Conservation (phyloP, 2,797 vertebrate genomes). For the Sebastes trivittatus region DNA sequence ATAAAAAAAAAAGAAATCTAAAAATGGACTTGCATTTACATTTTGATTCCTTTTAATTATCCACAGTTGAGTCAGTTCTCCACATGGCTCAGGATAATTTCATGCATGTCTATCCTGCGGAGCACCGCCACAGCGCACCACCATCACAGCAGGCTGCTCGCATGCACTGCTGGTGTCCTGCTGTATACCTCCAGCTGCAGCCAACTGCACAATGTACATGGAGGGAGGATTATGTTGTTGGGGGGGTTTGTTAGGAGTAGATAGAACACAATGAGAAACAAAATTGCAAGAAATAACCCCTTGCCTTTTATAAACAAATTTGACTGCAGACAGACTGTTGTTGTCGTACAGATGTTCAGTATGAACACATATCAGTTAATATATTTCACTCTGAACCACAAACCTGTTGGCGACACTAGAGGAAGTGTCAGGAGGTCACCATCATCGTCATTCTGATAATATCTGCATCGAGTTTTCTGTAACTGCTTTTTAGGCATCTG, state of each 20-base stretch:
- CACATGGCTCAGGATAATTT: conserved; percentile 51
- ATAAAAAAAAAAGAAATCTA: neutral
- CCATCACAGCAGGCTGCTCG: neutral
- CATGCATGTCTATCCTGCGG: conserved; percentile 40
- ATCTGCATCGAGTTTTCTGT: too few relatives aligned
- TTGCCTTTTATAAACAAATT: too few relatives aligned
- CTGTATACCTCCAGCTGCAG: conserved; percentile 8
- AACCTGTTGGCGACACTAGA: neutral
- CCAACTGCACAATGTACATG: neutral
- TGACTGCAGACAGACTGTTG: too few relatives aligned
- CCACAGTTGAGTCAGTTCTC: conserved; percentile 43
- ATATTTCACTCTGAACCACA: neutral
- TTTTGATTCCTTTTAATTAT: conserved; percentile 63
- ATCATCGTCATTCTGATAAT: neutral
- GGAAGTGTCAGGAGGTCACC: neutral
- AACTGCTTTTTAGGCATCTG: too few relatives aligned
- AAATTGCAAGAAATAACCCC: neutral
- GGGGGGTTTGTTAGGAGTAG: neutral
- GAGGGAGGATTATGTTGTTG: neutral
- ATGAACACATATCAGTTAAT: neutral
- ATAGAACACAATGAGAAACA: neutral
- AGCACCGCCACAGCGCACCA: neutral
- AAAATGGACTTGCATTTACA: conserved; percentile 41
- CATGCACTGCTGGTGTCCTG: neutral
- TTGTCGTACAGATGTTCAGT: neutral